These are phyloP conservation scores for Beroe forskalii DNA, from an alignment of 37 sponge, comb jelly and placozoan species.

Conservation along the genomic window DNA sequence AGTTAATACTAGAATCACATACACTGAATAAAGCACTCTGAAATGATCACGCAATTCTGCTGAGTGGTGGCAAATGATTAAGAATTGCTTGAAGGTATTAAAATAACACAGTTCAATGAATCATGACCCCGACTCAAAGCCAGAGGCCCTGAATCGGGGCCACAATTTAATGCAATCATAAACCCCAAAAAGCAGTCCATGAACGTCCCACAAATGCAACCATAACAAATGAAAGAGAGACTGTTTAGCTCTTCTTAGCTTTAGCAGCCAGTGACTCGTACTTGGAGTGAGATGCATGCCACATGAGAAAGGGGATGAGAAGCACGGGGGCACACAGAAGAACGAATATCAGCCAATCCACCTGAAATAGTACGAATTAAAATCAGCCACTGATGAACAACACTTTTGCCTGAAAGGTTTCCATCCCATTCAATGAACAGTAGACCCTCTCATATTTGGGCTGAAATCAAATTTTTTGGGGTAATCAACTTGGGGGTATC, in stretches of 20 bases:
- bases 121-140: background rate
- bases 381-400: too few species aligned
- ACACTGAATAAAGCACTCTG: too few species aligned
- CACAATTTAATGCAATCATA: background rate
- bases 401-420: too few species aligned
- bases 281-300: constrained; percentile 60
- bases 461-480: too few species aligned
- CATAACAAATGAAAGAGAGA: background rate
- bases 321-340: constrained; percentile 49
- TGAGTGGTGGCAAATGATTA: too few species aligned
- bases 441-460: too few species aligned
- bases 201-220: background rate
- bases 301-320: constrained; percentile 62
- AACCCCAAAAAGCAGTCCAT: background rate
- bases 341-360: constrained; percentile 59
- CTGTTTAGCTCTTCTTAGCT: constrained; percentile 34
- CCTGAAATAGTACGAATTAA: constrained; percentile 36
- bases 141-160: background rate
- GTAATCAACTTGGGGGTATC: too few species aligned
- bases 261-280: constrained; percentile 55
- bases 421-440: too few species aligned
- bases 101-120: too few species aligned
- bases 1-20: too few species aligned
- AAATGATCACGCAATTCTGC: too few species aligned
- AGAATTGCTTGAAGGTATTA: too few species aligned